These are phyloP conservation scores for Meandrina meandrites DNA, from an alignment of 92 coral and sea anemone genomes.

Conservation along the genomic window DNA sequence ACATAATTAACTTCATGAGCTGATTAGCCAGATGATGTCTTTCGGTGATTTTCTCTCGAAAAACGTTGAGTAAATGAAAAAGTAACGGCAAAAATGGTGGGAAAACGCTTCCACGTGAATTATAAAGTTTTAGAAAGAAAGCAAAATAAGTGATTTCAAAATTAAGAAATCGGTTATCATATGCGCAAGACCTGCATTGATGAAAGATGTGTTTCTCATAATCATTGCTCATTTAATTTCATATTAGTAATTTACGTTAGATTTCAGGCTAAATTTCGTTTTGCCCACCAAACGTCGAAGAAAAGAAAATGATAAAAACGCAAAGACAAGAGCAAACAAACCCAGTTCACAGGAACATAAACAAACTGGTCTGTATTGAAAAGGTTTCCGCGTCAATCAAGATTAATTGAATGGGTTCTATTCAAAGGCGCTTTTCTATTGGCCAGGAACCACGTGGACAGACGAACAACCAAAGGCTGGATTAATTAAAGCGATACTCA, in stretches of 20 bases:
- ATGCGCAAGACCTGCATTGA: not conserved
- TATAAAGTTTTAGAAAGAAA: not conserved
- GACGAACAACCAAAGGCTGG: not conserved
- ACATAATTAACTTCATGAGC: not conserved
- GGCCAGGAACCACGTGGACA: conserved; percentile 17
- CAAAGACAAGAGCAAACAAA: not conserved
- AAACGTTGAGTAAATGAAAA: not conserved
- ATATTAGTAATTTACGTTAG: not conserved
- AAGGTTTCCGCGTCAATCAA: conserved; percentile 9
- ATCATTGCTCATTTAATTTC: not conserved
- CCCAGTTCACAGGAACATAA: not conserved
- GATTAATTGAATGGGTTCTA: conserved; percentile 1
- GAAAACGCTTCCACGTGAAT: not conserved
- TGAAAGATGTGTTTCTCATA: not conserved
- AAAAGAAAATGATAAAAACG: not conserved
- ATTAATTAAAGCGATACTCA: not conserved
- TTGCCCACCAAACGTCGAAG: not conserved
- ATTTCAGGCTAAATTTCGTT: not conserved
- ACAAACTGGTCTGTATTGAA: not conserved
- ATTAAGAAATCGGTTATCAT: not conserved
- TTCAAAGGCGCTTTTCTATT: conserved; percentile 1
- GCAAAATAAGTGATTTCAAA: not conserved
- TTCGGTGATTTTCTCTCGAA: not conserved
- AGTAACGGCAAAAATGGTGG: not conserved
- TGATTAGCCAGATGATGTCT: not conserved